Percentiles rank a stretch among this genome's conserved stretches.
These are phyloP conservation scores for Epizoanthus fatuus DNA, from an alignment of 92 coral and sea anemone genomes.

Conservation along the genomic window DNA sequence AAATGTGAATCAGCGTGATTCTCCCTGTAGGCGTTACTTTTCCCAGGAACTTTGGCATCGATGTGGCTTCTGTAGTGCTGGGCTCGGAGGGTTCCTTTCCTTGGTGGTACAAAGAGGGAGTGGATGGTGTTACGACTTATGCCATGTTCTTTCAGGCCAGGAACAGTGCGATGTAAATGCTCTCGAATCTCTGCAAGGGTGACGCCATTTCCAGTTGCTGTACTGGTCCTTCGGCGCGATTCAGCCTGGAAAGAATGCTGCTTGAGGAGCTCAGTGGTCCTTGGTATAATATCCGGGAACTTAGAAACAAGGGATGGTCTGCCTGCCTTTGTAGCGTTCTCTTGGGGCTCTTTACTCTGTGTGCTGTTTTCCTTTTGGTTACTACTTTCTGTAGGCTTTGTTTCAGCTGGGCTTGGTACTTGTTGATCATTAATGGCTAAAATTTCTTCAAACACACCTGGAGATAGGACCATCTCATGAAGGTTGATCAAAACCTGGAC, in stretches of 20 bases:
- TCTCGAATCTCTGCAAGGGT: slow-evolving; percentile 49
- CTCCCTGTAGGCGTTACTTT: slow-evolving; percentile 42
- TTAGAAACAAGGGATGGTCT: slow-evolving; percentile 34
- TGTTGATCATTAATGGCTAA: slow-evolving; percentile 19
- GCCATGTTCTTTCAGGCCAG: slow-evolving; percentile 48
- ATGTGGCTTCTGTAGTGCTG: slow-evolving; percentile 54
- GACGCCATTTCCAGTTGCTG: slow-evolving; percentile 60
- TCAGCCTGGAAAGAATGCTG: slow-evolving; percentile 59
- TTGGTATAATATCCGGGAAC: slow-evolving; percentile 43
- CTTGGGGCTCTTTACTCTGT: slow-evolving; percentile 23
- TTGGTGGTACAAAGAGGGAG: slow-evolving; percentile 54
- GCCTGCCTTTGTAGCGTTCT: slow-evolving; percentile 33
- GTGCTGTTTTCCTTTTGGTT: slow-evolving; percentile 11
- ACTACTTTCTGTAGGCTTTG: background rate
- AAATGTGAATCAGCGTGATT: slow-evolving; percentile 48
- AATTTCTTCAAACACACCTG: slow-evolving; percentile 25
- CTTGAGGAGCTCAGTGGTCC: slow-evolving; percentile 57
- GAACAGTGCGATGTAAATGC: slow-evolving; percentile 49
- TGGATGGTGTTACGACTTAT: slow-evolving; percentile 54
- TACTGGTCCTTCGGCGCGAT: slow-evolving; percentile 43
- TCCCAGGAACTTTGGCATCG: slow-evolving; percentile 57
- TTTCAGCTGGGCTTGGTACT: slow-evolving; percentile 18
- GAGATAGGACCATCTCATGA: slow-evolving; percentile 25
- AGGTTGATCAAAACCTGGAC: slow-evolving; percentile 25
- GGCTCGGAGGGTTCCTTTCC: slow-evolving; percentile 50